phyloP scores from a whole-genome alignment of 2,797 vertebrate species.

The Merluccius polli region DNA sequence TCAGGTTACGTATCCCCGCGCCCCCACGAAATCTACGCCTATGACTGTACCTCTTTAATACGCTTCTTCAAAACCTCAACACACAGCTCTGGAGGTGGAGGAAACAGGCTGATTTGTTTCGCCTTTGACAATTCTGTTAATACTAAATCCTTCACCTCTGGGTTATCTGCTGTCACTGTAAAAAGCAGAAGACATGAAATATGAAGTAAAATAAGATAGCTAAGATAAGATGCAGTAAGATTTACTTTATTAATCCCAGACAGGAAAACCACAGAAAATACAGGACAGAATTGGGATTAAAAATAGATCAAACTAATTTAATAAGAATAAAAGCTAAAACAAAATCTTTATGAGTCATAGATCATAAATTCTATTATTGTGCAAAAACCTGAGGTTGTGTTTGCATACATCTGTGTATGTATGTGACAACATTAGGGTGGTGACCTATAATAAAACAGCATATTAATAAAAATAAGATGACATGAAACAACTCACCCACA shows the following conservation, averaged over 20 bases:
- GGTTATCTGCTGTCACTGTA: slow-evolving; percentile 76
- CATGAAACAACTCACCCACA: background rate
- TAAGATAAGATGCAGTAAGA: background rate
- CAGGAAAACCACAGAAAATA: too few relatives aligned
- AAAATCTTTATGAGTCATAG: too few relatives aligned
- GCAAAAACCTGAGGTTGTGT: too few relatives aligned
- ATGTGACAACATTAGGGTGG: too few relatives aligned
- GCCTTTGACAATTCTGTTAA: slow-evolving; percentile 62
- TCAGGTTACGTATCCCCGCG: too few relatives aligned
- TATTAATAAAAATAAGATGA: background rate
- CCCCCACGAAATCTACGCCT: too few relatives aligned
- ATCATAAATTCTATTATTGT: too few relatives aligned
- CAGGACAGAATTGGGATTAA: background rate
- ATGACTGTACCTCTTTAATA: slow-evolving; percentile 79
- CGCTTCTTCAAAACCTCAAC: slow-evolving; percentile 67
- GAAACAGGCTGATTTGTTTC: slow-evolving; percentile 43
- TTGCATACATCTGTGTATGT: too few relatives aligned
- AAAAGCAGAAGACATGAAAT: slow-evolving; percentile 26
- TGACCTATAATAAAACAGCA: too few relatives aligned
- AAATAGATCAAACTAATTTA: too few relatives aligned
- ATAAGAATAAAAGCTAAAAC: too few relatives aligned
- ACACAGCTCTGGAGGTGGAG: slow-evolving; percentile 59
- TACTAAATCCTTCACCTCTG: slow-evolving; percentile 76
- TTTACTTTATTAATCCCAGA: background rate
- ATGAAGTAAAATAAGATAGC: background rate